Evolutionary conservation across 2,888 invertebrate species (phyloP).

Genomic region (Tuta absoluta): DNA sequence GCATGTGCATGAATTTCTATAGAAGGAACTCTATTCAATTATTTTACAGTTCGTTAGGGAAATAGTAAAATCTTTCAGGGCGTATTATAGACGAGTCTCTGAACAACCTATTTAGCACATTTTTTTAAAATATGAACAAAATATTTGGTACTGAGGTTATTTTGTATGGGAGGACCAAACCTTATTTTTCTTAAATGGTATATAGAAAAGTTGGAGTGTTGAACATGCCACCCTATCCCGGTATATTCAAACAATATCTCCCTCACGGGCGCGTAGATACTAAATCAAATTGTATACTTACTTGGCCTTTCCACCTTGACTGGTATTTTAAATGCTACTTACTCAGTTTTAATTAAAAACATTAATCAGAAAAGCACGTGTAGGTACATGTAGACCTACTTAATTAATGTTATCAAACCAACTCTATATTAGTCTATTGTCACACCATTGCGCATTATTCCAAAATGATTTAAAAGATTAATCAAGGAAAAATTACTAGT

Average conservation of each 20-base stretch:
- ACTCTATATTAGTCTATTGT: conserved; percentile 22
- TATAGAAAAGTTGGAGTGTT: too few relatives aligned
- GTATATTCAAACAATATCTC: neutral
- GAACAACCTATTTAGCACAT: too few relatives aligned
- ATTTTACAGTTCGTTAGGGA: too few relatives aligned
- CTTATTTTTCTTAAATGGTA: too few relatives aligned
- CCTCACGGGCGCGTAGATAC: neutral
- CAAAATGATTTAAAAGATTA: conserved; percentile 21
- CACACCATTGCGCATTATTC: conserved; percentile 3
- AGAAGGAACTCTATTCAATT: too few relatives aligned
- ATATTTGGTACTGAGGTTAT: too few relatives aligned
- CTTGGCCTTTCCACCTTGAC: conserved; percentile 16
- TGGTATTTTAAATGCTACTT: conserved; percentile 19
- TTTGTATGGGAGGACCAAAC: too few relatives aligned
- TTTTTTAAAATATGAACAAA: too few relatives aligned
- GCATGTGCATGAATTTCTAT: too few relatives aligned
- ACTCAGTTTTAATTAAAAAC: conserved; percentile 24
- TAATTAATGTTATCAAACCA: conserved; percentile 22
- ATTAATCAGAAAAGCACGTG: conserved; percentile 23
- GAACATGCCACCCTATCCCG: neutral
- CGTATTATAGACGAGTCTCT: too few relatives aligned
- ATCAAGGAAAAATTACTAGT: conserved; percentile 11
- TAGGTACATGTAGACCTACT: conserved; percentile 16
- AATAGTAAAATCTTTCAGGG: too few relatives aligned
- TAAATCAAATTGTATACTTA: conserved; percentile 10